Percentiles rank a stretch among this genome's conserved stretches.
These are phyloP conservation scores for Cryptoprocta ferox DNA, from an alignment of 2,797 vertebrate genomes.

Conservation along the genomic window DNA sequence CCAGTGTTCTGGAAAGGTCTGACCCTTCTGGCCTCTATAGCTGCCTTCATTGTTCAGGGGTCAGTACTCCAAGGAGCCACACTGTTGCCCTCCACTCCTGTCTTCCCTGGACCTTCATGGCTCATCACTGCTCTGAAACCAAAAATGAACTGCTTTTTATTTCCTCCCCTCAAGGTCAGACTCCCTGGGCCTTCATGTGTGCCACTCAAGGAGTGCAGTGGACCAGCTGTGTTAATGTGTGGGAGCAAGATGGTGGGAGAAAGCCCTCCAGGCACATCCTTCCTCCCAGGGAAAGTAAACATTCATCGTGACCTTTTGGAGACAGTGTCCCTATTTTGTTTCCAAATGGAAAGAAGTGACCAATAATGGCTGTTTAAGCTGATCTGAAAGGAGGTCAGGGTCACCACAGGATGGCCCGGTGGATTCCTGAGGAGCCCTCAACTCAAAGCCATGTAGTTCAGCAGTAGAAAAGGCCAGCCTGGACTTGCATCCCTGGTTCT, in stretches of 20 bases:
- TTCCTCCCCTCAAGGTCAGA: neutral
- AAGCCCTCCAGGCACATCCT: neutral
- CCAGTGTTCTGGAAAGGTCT: neutral
- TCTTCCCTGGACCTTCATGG: neutral
- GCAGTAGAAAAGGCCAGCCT: constrained; percentile 13
- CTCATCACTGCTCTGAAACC: neutral
- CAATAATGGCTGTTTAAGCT: neutral
- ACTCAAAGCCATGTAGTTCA: neutral
- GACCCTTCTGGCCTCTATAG: neutral
- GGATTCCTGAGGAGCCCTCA: neutral
- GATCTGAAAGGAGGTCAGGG: neutral
- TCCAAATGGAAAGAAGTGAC: constrained; percentile 35
- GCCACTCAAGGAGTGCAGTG: fast-evolving
- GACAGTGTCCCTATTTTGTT: constrained; percentile 26
- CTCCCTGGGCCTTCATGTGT: neutral
- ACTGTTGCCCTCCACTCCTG: neutral
- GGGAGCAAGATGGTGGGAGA: too few species aligned
- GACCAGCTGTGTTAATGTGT: neutral
- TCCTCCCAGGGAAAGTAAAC: neutral
- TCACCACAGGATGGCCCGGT: neutral
- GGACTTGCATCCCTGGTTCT: neutral
- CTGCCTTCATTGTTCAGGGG: neutral
- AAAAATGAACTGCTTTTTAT: neutral
- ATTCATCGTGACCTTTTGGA: neutral
- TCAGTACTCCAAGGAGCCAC: neutral